Evolutionary conservation across 2,113 vertebrate genomes (phyloP).

Genomic region (Prinia subflava): DNA sequence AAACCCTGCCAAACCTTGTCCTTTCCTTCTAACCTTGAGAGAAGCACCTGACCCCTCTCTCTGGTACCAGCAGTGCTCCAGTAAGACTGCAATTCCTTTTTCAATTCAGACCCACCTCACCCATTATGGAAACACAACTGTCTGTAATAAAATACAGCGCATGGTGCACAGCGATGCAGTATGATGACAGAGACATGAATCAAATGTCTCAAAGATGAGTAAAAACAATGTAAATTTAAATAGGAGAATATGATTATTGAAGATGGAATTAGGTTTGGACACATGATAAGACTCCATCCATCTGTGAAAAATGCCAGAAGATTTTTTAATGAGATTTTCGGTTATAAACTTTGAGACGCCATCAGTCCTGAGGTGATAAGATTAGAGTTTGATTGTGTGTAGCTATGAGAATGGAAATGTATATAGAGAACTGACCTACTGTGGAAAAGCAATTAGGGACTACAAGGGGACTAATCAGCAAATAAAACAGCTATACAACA

Average conservation of each 20-base stretch:
- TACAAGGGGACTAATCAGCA: not conserved
- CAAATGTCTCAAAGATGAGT: not conserved
- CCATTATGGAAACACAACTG: not conserved
- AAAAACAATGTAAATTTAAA: conserved; percentile 38
- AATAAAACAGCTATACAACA: not conserved
- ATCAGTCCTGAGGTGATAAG: conserved; percentile 29
- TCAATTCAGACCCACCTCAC: not conserved
- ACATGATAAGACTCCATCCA: conserved; percentile 15
- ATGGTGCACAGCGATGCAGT: not conserved
- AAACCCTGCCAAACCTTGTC: not conserved
- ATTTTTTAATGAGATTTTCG: conserved; percentile 56
- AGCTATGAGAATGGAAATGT: not conserved
- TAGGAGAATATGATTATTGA: conserved; percentile 24
- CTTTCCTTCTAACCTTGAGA: not conserved
- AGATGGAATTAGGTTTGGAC: conserved; percentile 47
- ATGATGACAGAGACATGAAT: conserved; percentile 1
- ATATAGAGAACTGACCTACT: conserved; percentile 9
- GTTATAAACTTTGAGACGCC: not conserved
- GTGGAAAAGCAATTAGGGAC: conserved; percentile 38
- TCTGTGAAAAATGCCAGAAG: conserved; percentile 37
- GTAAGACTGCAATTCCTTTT: not conserved
- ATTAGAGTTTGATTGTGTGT: conserved; percentile 38
- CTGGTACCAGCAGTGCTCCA: not conserved
- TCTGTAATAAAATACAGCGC: not conserved
- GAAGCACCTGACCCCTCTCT: not conserved